phyloP scores from a whole-genome alignment of 1,140 invertebrate genomes.

The Thalassaphorura encarpata region DNA sequence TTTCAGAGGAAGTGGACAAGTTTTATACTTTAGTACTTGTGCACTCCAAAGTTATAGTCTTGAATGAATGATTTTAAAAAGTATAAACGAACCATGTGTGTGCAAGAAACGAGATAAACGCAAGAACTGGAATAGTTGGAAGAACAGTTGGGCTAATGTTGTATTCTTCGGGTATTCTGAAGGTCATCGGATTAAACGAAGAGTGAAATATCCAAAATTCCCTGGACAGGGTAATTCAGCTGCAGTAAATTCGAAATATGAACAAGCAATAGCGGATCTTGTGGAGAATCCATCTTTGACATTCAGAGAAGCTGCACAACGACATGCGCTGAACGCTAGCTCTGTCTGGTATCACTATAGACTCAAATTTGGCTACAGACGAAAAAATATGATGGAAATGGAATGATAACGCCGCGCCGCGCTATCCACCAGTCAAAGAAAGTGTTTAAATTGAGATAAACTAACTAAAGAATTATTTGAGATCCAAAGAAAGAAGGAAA shows the following conservation, averaged over 20 bases:
- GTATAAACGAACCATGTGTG: no score
- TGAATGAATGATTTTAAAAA: no score
- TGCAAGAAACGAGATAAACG: no score
- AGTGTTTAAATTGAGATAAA: background rate
- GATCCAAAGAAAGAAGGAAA: no score
- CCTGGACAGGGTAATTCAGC: background rate
- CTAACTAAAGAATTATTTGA: background rate
- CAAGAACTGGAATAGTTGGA: no score
- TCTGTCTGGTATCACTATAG: conserved; percentile 26
- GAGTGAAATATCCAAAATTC: conserved; percentile 23
- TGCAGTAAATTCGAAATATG: conserved; percentile 17
- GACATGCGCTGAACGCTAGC: conserved; percentile 14
- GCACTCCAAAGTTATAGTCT: no score
- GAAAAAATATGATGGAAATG: no score
- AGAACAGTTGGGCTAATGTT: background rate
- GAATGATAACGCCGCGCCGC: background rate
- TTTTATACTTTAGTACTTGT: no score
- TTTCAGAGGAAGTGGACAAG: no score
- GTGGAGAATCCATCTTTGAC: conserved; percentile 22
- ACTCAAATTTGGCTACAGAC: conserved; percentile 20
- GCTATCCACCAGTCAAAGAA: background rate
- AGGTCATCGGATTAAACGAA: conserved; percentile 11
- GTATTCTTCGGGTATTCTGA: conserved; percentile 9
- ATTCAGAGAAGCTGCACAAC: conserved; percentile 20
- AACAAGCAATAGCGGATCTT: conserved; percentile 23